These are phyloP conservation scores for Drosophila pseudotalamancana DNA, from an alignment of 2,888 invertebrate species.

Conservation along the genomic window DNA sequence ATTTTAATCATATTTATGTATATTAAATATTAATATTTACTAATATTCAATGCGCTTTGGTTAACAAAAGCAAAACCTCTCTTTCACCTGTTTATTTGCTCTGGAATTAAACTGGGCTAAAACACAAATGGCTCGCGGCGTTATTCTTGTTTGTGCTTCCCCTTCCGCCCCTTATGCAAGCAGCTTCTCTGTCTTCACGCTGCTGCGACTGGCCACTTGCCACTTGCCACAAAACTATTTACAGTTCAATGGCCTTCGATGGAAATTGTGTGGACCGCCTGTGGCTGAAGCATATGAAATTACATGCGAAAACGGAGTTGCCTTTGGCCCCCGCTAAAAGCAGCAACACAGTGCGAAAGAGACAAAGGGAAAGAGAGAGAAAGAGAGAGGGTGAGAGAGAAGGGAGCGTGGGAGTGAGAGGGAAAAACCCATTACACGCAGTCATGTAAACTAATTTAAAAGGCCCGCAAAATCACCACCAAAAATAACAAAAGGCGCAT, in stretches of 20 bases:
- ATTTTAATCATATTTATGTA: too few relatives aligned
- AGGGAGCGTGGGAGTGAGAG: neutral
- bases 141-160: neutral
- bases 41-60: neutral
- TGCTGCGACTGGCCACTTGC: conserved; percentile 31
- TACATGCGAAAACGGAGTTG: conserved; percentile 43
- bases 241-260: conserved; percentile 55
- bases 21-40: too few relatives aligned
- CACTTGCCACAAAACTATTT: conserved; percentile 65
- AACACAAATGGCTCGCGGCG: conserved; percentile 5
- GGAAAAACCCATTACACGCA: conserved; percentile 73
- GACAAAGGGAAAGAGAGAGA: neutral
- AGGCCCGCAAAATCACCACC: conserved; percentile 78
- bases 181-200: neutral
- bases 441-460: conserved; percentile 79
- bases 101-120: neutral
- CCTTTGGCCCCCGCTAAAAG: conserved; percentile 16
- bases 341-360: conserved; percentile 16
- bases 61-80: too few relatives aligned
- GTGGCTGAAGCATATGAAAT: conserved; percentile 71
- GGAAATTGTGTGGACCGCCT: conserved; percentile 48
- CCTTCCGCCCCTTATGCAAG: neutral
- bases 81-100: conserved; percentile 6
- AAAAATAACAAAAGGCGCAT: conserved; percentile 56
- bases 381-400: neutral